Evolutionary conservation across 1,140 invertebrate species (phyloP), one percentile per base, ranked within the genome.

Genomic region (Ctenoplectra terminalis): DNA sequence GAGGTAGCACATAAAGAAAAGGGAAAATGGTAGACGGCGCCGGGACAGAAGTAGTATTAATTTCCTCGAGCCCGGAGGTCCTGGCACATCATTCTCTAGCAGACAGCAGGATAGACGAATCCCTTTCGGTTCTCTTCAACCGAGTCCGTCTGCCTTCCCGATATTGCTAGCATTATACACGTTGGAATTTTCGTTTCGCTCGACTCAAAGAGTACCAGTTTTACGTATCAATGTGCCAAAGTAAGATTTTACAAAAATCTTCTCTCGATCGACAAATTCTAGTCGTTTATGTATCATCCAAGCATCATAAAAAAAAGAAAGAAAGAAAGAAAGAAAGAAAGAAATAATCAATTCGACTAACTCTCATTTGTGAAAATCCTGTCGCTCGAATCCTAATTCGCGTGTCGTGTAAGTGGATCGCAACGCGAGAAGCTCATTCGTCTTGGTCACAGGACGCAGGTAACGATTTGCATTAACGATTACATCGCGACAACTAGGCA

Each of bases 11-110:
- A 66, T 50, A 63, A 74, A 61, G 63, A 64, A 77, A 74, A 73
- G 56, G 75, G 63, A 87, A 74, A 77, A 81, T 31, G 67, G 76
- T 67, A 80, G 81, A 87, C 77, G 79, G 54, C 82, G 76, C 46
- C 70, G 87, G 82, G 87, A 89, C 88, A 91, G 88, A 84, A 89
- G 82, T 88, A 87, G 90, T 90, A 91, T 90, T 91, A 90, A 91
- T 91, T 90, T 89, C 85, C 84, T 74, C 66, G 50, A 83, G 79
- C 82, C 84, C 82, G 70, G 74, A 84, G 84, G 87, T 86, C 74
- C 70, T 58, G 75, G 61, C 66, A 73, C 83, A 87, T 90, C 85
- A 88, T 89, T 89, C 81, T 86, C 71, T 60, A 60, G 48, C 82
- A 83, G 80, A 86, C 82, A 73, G 71, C 58, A 50, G 43, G 50